phyloP scores from a whole-genome alignment of 1,140 invertebrate genomes.

The Pinna nobilis region DNA sequence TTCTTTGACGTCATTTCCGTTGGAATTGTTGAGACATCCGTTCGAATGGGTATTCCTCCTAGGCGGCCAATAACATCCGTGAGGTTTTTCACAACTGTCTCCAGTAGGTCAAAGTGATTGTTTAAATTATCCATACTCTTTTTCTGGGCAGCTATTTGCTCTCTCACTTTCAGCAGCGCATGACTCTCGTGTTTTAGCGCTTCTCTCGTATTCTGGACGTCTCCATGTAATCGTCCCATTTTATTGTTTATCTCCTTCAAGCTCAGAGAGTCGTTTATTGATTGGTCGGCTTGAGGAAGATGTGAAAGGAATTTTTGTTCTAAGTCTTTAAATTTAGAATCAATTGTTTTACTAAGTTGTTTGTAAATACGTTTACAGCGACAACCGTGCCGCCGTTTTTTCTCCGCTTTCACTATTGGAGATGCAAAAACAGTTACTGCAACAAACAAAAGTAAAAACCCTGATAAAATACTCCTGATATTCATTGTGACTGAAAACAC shows the following conservation, averaged over 20 bases:
- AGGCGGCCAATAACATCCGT: constrained; percentile 31
- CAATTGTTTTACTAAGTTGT: constrained; percentile 17
- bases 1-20: not conserved
- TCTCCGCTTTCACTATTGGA: too few relatives aligned
- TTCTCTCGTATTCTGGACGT: constrained; percentile 20
- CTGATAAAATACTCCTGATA: too few relatives aligned
- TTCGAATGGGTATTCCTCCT: constrained; percentile 5
- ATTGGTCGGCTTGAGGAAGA: not conserved
- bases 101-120: constrained; percentile 24
- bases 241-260: constrained; percentile 16
- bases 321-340: constrained; percentile 22
- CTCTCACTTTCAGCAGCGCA: constrained; percentile 12
- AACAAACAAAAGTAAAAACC: too few relatives aligned
- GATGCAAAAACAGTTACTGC: too few relatives aligned
- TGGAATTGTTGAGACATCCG: not conserved
- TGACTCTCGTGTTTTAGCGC: constrained; percentile 23
- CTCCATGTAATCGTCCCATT: constrained; percentile 24
- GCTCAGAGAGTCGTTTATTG: constrained; percentile 13
- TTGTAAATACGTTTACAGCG: constrained; percentile 29
- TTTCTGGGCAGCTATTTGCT: constrained; percentile 22
- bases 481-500: too few relatives aligned
- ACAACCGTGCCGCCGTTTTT: too few relatives aligned
- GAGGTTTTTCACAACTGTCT: constrained; percentile 31
- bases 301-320: constrained; percentile 25
- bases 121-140: constrained; percentile 28